Evolutionary conservation across 2,888 invertebrate species (phyloP).

Genomic region (Pelosia muscerda): DNA sequence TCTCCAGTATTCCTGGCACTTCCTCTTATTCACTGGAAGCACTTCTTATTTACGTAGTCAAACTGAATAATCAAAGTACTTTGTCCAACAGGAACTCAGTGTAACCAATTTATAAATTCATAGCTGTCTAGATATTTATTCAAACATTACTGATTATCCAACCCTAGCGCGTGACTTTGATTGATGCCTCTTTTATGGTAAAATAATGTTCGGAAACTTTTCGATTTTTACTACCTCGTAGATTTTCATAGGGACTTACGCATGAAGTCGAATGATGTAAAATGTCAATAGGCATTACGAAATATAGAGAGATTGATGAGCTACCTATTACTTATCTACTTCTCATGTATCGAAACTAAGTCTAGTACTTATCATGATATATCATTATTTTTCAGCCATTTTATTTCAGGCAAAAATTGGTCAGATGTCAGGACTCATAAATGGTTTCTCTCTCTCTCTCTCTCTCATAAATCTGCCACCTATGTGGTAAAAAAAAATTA

Average conservation of each 20-base stretch:
- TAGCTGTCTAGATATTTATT: background rate
- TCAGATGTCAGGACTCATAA: background rate
- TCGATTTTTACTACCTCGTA: background rate
- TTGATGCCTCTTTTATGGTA: background rate
- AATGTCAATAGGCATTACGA: background rate
- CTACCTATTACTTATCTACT: background rate
- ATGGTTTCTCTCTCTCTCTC: no score
- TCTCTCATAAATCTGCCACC: no score
- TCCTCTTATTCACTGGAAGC: no score
- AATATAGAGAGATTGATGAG: conserved; percentile 1
- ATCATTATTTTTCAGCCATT: background rate
- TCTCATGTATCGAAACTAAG: background rate
- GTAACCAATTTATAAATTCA: background rate
- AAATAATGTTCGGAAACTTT: background rate
- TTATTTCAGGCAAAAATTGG: background rate
- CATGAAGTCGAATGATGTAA: background rate
- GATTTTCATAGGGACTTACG: background rate
- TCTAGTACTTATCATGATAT: no score
- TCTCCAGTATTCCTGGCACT: no score
- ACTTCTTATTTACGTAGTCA: no score
- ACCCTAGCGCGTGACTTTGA: conserved; percentile 1
- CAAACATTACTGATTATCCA: conserved; percentile 1
- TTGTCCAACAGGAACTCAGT: background rate
- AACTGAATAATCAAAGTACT: no score
- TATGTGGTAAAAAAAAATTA: no score